phyloP scores from a whole-genome alignment of 2,113 vertebrate genomes.

The Gadus chalcogrammus region DNA sequence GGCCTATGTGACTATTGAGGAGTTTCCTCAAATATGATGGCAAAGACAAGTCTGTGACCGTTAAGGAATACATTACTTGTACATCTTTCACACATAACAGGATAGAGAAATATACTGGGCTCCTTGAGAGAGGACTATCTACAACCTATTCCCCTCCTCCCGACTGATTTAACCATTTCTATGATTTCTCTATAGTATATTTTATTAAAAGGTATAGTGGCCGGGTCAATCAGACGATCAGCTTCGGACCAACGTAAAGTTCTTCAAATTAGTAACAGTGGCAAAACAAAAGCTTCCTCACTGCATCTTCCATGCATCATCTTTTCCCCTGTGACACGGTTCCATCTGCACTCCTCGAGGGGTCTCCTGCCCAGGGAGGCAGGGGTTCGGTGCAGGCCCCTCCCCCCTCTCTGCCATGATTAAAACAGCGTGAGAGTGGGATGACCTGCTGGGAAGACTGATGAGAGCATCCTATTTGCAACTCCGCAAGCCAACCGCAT shows the following conservation, averaged over 20 bases:
- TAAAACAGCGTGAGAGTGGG: slow-evolving; percentile 72
- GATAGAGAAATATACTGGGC: not conserved
- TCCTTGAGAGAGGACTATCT: not conserved
- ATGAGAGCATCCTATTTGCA: slow-evolving; percentile 74
- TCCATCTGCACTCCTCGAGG: slow-evolving; percentile 44
- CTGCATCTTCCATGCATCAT: not conserved
- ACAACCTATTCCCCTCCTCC: not conserved
- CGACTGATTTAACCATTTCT: not conserved
- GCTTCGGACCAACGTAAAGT: not conserved
- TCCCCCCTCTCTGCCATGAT: slow-evolving; percentile 61
- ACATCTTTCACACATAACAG: not conserved
- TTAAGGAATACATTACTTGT: not conserved
- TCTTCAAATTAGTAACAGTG: not conserved
- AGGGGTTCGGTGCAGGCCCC: slow-evolving; percentile 42
- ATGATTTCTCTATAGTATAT: not conserved
- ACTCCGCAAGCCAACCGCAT: slow-evolving; percentile 61
- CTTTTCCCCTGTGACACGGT: slow-evolving; percentile 28
- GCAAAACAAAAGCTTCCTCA: not conserved
- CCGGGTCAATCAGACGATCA: not conserved
- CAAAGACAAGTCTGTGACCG: not conserved
- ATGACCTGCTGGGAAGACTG: slow-evolving; percentile 71
- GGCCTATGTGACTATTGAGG: slow-evolving; percentile 8
- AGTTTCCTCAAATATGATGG: slow-evolving; percentile 9
- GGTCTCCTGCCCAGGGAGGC: slow-evolving; percentile 50
- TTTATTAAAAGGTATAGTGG: not conserved